Base-by-base conservation (phyloP, 2,113 vertebrate species). In the Alligator sinensis region DNA sequence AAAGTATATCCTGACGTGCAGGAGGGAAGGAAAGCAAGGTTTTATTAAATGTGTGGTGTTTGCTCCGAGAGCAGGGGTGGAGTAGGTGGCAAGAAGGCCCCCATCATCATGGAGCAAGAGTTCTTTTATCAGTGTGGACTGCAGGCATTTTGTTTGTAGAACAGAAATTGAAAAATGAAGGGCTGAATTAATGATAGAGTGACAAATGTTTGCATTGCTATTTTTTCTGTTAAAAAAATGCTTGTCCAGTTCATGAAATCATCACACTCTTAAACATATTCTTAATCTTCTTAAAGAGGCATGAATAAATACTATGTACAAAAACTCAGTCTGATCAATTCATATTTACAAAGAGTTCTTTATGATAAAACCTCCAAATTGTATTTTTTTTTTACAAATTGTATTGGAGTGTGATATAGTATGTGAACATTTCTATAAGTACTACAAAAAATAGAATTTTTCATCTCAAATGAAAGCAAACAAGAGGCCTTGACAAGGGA, bases 371-470 rank as follows among this genome's bases (percentile, higher is more conserved):
- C 68, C 28, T n/a, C 38, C 59, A 30, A 34, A 15, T 82, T 5
- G 8, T 88, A 85, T 82, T 92, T 89, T 77, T 70, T 85, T 86
- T 92, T 82, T 87, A 12, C 88, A 95, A 79, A 91, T 96, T 94
- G 90, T 61, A 91, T 93, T 75, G 9, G 86, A 70, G 22, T 94
- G 64, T 81, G 64, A 4, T 70, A 75, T 30, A 61, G 84, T 17
- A 92, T 54, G 89, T 94, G 94, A 83, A 90, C 96, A 94, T 93
- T 86, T 92, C 87, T 64, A 75, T 89, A 0, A 82, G 61, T 22
- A 58, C 89, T 57, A 87, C 91, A 91, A 90, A 90, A 84, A 86
- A 86, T 12, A 57, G 8, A 79, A 57, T 74, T 62, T 88, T 94
- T 55, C 86, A 89, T 89, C 88, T 85, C 58, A 16, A 89, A 94